Base-by-base conservation (phyloP, 1,140 invertebrate genomes). In the Pseudomyrmex gracilis region DNA sequence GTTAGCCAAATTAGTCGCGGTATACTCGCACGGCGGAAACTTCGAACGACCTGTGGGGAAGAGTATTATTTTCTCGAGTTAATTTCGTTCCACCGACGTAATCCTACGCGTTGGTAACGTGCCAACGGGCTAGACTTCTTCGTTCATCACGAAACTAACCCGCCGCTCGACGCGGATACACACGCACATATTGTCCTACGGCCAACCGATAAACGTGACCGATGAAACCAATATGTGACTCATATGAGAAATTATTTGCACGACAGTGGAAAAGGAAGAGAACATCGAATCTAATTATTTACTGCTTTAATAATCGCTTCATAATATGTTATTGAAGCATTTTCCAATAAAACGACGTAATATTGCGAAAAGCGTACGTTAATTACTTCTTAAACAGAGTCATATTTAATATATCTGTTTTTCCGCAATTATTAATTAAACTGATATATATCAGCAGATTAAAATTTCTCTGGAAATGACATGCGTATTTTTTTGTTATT, bases 51-150 rank as follows among this genome's bases (percentile, higher is more conserved):
- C 34, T 34, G 8, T 13, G 34, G 73, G 0, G 57, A 10, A 73
- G 47, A 73, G 47, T 45, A 66, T 68, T 66, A 84, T 78, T 78
- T 87, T 87, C 73, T 71, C 51, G 71, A 24, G 74, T 86, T 87
- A 87, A 87, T 87, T 87, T 83, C 73, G 86, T 87, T 84, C 70
- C 86, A 43, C 24, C 85, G 63, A 87, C 86, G 85, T 87, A 87
- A 87, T 87, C 64, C 68, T 68, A 63, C 82, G 24, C 47, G n/a
- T 73, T 87, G 86, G 85, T 70, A 15, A 20, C 12, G 64, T 22
- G 86, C 86, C 86, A 87, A 84, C 47, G 47, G 4, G 24, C 43
- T 67, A 57, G 63, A 22, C 51, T 51, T 63, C 73, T 57, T 68
- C 74, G 61, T 49, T 49, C 73, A 66, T 57, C 67, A 74, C 70